Base-by-base conservation (phyloP, 2,888 invertebrate genomes). In the Ormyrus nitidulus region DNA sequence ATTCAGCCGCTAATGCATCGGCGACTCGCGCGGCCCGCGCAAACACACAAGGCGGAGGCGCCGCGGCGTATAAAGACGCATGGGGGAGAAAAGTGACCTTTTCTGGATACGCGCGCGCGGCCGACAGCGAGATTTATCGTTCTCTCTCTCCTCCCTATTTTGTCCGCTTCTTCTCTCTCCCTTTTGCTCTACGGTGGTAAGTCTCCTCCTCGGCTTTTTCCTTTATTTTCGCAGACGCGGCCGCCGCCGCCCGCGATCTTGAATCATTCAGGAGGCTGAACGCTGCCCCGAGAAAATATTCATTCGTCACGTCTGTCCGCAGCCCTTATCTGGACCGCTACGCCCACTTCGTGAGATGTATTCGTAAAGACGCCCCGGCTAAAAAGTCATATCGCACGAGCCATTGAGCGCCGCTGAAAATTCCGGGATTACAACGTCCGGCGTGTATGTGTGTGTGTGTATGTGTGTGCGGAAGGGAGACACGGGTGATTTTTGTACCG, bases 111-210 rank as follows among this genome's bases (percentile, higher is more conserved):
- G 51, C 72, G 46, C 68, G 46, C 13, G 11, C 62, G 46, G 54
- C 62, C 49, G 79, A 75, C 70, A 75, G 65, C 34, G 34, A 66
- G 70, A 79, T 79, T 79, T 79, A 79, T 79, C 70, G 79, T n/a
- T 13, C 74, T 59, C 68, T 58, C 34, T 34, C 34, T 34, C 73
- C 49, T 66, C 66, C 34, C 56, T 69, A 61, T 71, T 73, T 72
- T 72, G 68, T 56, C 51, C 51, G 13, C 54, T 13, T 7, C 69
- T 49, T 19, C 59, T 9, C 58, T 51, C 44, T 4, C 58, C 34
- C 11, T 13, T 34, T 4, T 13, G 0, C 7, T 44, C 59, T 51
- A n/a, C n/a, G 34, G 34, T 2, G 34, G 34, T 34, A 34, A 34
- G 34, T 61, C 46, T 10, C 61, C 13, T 51, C 44, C 8, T 8